Conservation (phyloP, 2,797 vertebrate species). For the Antrozous pallidus region DNA sequence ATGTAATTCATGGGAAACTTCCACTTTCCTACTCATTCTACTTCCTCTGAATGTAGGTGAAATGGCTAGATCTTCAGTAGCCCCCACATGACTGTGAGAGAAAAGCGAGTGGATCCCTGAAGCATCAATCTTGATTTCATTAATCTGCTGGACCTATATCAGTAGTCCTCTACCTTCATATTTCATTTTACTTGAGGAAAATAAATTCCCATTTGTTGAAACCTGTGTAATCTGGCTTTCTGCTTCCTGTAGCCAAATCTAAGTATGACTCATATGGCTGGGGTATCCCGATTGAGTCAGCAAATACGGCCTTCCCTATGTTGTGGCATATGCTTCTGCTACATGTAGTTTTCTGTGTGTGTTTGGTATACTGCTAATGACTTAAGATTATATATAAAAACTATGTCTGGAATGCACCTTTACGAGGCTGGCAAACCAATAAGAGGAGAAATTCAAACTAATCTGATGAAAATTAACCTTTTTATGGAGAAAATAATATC, state of each 20-base stretch:
- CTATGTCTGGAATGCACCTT: not conserved
- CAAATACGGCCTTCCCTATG: not conserved
- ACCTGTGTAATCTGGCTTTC: not conserved
- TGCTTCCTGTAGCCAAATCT: conserved; percentile 15
- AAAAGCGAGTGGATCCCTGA: not conserved
- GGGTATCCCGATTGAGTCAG: not conserved
- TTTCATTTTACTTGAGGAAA: not conserved
- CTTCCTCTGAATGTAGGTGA: not conserved
- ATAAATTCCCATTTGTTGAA: not conserved
- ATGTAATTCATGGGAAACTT: not conserved
- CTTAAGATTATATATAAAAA: not conserved
- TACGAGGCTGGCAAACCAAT: not conserved
- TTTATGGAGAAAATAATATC: not conserved
- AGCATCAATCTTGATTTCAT: not conserved
- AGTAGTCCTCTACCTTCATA: not conserved
- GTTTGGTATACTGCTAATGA: not conserved
- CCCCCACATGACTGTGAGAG: not conserved
- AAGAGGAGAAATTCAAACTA: not conserved
- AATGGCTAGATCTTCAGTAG: not conserved
- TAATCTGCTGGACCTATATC: not conserved
- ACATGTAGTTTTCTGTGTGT: not conserved
- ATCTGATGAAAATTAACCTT: not conserved
- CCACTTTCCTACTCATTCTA: not conserved
- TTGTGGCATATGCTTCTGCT: not conserved
- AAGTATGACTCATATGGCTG: not conserved